Percentiles rank a stretch among this genome's conserved stretches.
Evolutionary conservation across 1,140 invertebrate genomes (phyloP).

Genomic region (Phocides pigmalion): DNA sequence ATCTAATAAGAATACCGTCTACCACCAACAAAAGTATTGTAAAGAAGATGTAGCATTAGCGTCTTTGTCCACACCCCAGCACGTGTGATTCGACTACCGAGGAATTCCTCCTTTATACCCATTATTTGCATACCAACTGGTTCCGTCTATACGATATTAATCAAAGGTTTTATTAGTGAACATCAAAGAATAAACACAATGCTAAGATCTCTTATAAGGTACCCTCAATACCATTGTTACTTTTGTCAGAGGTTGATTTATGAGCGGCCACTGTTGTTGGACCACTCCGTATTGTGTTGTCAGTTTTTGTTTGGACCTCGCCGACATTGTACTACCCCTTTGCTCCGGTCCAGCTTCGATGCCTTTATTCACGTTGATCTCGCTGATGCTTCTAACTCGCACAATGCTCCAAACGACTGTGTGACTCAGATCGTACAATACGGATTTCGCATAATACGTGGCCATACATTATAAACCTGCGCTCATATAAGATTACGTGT

Average conservation of each 20-base stretch:
- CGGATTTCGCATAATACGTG: constrained; percentile 33
- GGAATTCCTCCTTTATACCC: constrained; percentile 67
- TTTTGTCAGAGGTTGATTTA: constrained; percentile 83
- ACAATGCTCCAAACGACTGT: constrained; percentile 60
- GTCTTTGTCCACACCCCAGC: constrained; percentile 65
- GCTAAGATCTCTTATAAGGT: constrained; percentile 83
- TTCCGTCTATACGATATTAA: constrained; percentile 82
- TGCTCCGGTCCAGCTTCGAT: constrained; percentile 67
- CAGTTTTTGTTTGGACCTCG: constrained; percentile 79
- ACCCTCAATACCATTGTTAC: constrained; percentile 82
- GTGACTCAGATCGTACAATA: constrained; percentile 43
- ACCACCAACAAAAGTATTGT: constrained; percentile 64
- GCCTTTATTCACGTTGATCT: constrained; percentile 77
- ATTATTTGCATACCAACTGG: constrained; percentile 82
- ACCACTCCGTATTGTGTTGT: constrained; percentile 79
- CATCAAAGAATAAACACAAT: constrained; percentile 83
- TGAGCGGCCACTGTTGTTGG: constrained; percentile 82
- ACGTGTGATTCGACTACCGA: constrained; percentile 76
- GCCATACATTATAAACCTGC: constrained; percentile 19
- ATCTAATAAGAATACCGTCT: constrained; percentile 51
- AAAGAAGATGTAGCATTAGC: constrained; percentile 70
- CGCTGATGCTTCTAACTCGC: constrained; percentile 69
- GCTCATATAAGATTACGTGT: not conserved
- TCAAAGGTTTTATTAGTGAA: constrained; percentile 84
- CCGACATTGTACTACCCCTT: constrained; percentile 80